Conservation (phyloP, 2,888 invertebrate genomes). For the Carabus problematicus region DNA sequence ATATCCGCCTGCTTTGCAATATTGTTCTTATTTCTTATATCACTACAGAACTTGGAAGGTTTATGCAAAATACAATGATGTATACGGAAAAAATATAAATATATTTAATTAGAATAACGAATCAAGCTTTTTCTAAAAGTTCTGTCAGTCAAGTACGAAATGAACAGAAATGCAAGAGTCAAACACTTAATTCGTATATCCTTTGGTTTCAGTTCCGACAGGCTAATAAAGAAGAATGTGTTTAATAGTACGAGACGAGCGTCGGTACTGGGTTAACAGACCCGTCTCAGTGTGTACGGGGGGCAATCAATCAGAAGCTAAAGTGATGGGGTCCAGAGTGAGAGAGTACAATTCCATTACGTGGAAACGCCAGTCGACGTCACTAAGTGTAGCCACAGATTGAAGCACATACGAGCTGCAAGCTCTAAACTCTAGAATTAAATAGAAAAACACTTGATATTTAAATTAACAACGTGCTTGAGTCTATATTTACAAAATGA, state of each 20-base stretch:
- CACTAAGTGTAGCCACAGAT: not conserved
- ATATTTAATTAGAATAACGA: too few relatives aligned
- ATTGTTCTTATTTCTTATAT: too few relatives aligned
- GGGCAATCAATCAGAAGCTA: constrained; percentile 26
- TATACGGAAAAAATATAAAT: too few relatives aligned
- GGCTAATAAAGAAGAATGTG: constrained; percentile 34
- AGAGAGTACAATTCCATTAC: constrained; percentile 22
- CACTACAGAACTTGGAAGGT: too few relatives aligned
- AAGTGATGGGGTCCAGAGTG: constrained; percentile 6
- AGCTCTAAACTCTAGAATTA: too few relatives aligned
- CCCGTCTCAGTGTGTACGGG: not conserved
- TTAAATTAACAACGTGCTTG: too few relatives aligned
- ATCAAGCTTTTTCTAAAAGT: too few relatives aligned
- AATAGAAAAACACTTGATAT: too few relatives aligned
- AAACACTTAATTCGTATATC: constrained; percentile 25
- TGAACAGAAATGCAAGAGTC: constrained; percentile 5
- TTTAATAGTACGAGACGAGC: constrained; percentile 22
- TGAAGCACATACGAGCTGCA: constrained; percentile 8
- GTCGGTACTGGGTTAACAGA: not conserved
- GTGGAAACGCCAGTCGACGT: constrained; percentile 9
- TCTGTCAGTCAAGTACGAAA: too few relatives aligned
- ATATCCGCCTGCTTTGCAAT: too few relatives aligned
- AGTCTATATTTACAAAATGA: too few relatives aligned
- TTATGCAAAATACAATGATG: too few relatives aligned
- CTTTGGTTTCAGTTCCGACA: constrained; percentile 12